These are phyloP conservation scores for Petrocephalus microphthalmus DNA, from an alignment of 2,113 vertebrate genomes.

Conservation along the genomic window DNA sequence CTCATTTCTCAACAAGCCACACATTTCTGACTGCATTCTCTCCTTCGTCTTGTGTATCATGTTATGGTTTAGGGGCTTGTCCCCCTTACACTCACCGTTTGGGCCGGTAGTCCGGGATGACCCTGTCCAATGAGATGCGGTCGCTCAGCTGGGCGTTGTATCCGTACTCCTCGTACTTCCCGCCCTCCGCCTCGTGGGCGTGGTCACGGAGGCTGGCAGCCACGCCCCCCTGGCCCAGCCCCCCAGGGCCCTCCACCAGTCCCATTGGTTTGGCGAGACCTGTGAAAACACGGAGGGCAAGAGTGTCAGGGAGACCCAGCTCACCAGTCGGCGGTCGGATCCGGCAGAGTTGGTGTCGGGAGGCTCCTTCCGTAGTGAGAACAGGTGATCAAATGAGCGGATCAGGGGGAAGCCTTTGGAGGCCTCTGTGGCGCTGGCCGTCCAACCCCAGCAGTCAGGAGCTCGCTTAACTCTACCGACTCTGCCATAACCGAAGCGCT, in stretches of 20 bases:
- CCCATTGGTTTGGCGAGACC: slow-evolving; percentile 95
- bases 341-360: background rate
- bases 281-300: slow-evolving; percentile 36
- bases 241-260: slow-evolving; percentile 91
- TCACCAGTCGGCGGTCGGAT: background rate
- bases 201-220: slow-evolving; percentile 83
- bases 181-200: slow-evolving; percentile 71
- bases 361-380: background rate
- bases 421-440: background rate
- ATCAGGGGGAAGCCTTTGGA: background rate
- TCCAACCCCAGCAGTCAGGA: background rate
- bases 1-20: background rate
- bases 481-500: background rate
- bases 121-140: slow-evolving; percentile 91
- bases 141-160: slow-evolving; percentile 96
- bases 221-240: slow-evolving; percentile 86
- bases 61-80: background rate
- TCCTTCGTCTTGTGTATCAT: too few species aligned
- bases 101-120: slow-evolving; percentile 93
- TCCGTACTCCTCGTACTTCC: slow-evolving; percentile 86
- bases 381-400: background rate
- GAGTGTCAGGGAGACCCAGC: background rate
- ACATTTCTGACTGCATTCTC: background rate
- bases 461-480: background rate
- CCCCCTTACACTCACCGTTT: slow-evolving; percentile 74